Conservation (phyloP, 2,888 invertebrate genomes). For the Drosophila atripex region DNA sequence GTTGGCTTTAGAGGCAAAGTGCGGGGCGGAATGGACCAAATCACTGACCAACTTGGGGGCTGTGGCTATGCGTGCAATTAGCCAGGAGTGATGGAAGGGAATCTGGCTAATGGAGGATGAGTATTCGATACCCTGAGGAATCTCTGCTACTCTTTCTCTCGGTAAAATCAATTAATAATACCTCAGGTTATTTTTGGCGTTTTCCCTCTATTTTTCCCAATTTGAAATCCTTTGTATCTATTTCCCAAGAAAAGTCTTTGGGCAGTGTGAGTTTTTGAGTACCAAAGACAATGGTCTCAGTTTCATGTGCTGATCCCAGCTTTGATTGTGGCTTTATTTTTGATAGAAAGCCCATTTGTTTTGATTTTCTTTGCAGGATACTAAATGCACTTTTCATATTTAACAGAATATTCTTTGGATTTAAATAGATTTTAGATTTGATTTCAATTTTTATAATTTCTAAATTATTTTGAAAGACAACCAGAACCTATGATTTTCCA, state of each 20-base stretch:
- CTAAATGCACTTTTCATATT: background rate
- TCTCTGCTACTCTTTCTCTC: background rate
- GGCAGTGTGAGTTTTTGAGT: background rate
- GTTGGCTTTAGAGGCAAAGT: background rate
- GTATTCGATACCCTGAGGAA: constrained; percentile 33
- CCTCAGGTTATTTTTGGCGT: background rate
- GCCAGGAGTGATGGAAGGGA: constrained; percentile 60
- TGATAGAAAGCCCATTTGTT: background rate
- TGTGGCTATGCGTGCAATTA: constrained; percentile 71
- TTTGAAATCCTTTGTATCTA: background rate
- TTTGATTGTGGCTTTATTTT: background rate
- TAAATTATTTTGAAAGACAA: too few species aligned
- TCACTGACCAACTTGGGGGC: constrained; percentile 57
- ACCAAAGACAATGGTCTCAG: background rate
- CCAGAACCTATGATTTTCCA: background rate
- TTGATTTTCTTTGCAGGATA: background rate
- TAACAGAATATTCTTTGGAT: too few species aligned
- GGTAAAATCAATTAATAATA: background rate
- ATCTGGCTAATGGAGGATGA: constrained; percentile 46
- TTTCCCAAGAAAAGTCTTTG: background rate
- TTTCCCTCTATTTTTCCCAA: background rate
- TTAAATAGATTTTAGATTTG: too few species aligned
- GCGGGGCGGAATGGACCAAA: constrained; percentile 40
- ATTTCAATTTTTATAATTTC: too few species aligned
- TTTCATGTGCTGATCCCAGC: background rate